These are phyloP conservation scores for Erethizon dorsatum DNA, from an alignment of 2,797 vertebrate species.

Conservation along the genomic window DNA sequence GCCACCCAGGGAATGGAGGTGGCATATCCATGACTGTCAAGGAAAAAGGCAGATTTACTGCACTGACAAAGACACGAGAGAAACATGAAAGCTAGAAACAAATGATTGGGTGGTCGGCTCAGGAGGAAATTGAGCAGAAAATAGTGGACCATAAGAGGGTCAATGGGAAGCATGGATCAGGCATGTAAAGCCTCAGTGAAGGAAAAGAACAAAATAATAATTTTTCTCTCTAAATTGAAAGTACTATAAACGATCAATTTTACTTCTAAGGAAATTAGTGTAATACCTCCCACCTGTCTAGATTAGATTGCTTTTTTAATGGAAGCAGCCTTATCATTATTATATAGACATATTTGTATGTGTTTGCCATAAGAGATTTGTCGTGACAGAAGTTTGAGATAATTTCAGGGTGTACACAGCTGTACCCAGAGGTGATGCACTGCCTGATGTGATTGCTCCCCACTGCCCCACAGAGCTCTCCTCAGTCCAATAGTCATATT, in stretches of 20 bases:
- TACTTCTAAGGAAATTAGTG: conserved; percentile 18
- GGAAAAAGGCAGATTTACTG: background rate
- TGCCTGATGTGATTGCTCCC: background rate
- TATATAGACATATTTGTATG: background rate
- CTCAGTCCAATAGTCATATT: background rate
- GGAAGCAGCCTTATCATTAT: background rate
- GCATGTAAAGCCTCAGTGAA: background rate
- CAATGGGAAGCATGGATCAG: background rate
- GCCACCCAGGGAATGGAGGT: background rate
- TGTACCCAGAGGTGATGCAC: background rate
- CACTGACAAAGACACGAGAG: background rate
- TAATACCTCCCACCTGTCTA: background rate
- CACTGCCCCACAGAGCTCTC: background rate
- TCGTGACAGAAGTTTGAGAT: background rate
- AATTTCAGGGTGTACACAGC: background rate
- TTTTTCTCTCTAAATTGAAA: background rate
- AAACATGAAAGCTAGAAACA: background rate
- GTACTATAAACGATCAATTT: background rate
- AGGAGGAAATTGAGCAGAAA: background rate
- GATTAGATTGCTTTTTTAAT: background rate
- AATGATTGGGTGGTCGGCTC: background rate
- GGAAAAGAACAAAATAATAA: background rate
- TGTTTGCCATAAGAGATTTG: background rate
- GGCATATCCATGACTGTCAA: background rate
- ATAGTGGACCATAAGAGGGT: background rate